These are phyloP conservation scores for Glaucopsyche alexis DNA, from an alignment of 2,888 invertebrate genomes.

Conservation along the genomic window DNA sequence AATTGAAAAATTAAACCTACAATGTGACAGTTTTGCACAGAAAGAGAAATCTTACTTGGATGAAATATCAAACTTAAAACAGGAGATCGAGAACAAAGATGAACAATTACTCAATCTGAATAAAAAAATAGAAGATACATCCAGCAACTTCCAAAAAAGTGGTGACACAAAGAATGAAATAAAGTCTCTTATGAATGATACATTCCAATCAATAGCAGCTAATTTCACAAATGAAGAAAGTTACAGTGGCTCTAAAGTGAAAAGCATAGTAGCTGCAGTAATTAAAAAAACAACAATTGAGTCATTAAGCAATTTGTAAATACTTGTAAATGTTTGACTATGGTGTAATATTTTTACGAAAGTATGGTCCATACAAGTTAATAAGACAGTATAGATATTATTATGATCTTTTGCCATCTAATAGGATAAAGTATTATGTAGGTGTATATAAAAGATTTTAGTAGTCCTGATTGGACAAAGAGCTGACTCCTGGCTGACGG, in stretches of 20 bases:
- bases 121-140: conserved; percentile 42
- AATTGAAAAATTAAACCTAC: conserved; percentile 41
- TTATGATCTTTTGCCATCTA: no score
- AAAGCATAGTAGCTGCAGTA: conserved; percentile 55
- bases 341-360: no score
- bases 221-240: conserved; percentile 54
- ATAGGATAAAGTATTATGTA: no score
- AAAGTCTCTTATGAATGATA: conserved; percentile 68
- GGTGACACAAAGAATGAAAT: conserved; percentile 39
- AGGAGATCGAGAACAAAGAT: conserved; percentile 38
- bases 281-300: conserved; percentile 64
- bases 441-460: no score
- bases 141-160: conserved; percentile 32
- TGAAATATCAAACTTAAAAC: conserved; percentile 47
- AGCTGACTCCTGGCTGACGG: no score
- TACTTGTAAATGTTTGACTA: neutral
- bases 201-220: conserved; percentile 58
- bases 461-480: no score
- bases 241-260: conserved; percentile 59
- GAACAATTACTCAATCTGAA: conserved; percentile 37
- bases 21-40: conserved; percentile 35
- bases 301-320: conserved; percentile 47
- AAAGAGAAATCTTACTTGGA: conserved; percentile 41
- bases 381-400: no score
- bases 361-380: no score